phyloP scores from a whole-genome alignment of 2,113 vertebrate species.

The Balaeniceps rex region DNA sequence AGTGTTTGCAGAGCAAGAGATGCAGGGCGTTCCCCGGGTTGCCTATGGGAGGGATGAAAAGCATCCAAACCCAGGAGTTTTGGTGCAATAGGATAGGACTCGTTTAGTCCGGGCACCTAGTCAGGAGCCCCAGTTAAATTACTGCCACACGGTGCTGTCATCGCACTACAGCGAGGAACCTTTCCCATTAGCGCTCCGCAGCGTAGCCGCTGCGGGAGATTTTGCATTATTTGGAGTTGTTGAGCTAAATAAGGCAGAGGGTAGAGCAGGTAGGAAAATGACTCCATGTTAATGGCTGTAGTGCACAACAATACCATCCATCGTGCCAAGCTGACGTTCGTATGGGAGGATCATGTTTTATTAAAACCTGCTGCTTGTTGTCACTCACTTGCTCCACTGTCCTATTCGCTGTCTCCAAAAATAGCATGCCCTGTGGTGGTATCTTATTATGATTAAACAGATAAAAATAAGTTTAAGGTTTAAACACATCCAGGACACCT shows the following conservation, averaged over 20 bases:
- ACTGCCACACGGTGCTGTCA: background rate
- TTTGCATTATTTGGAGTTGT: background rate
- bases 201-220: background rate
- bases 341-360: conserved; percentile 71
- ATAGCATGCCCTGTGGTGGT: conserved; percentile 68
- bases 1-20: background rate
- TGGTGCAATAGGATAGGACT: background rate
- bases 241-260: conserved; percentile 45
- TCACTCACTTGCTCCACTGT: conserved; percentile 60
- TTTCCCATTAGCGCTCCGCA: background rate
- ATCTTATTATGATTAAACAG: conserved; percentile 72
- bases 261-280: conserved; percentile 54
- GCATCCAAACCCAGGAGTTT: background rate
- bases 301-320: background rate
- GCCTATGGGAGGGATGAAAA: background rate
- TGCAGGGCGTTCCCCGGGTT: fast-evolving
- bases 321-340: background rate
- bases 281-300: conserved; percentile 36
- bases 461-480: conserved; percentile 75
- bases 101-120: background rate
- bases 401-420: conserved; percentile 66
- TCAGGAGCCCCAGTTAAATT: conserved; percentile 19
- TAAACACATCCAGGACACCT: conserved; percentile 67
- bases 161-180: background rate
- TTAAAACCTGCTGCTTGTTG: conserved; percentile 72